A percentile compares a stretch with the other conserved stretches of the same genome.
These are phyloP conservation scores for Polypedilum vanderplanki DNA, from an alignment of 1,140 invertebrate genomes.

Conservation along the genomic window DNA sequence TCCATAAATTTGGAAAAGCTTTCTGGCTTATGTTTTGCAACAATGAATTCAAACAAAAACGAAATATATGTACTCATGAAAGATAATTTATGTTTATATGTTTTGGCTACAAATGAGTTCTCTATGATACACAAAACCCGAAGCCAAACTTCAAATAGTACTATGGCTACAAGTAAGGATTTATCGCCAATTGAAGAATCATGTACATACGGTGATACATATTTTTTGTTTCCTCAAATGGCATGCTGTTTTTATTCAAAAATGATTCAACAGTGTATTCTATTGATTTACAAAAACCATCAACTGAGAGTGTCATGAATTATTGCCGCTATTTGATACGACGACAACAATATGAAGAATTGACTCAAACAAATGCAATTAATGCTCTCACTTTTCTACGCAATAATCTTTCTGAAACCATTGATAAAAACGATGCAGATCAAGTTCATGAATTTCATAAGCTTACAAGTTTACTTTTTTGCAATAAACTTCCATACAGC, in stretches of 20 bases:
- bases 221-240: slow-evolving; percentile 61
- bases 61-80: slow-evolving; percentile 88
- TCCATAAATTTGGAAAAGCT: slow-evolving; percentile 54
- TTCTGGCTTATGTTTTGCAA: slow-evolving; percentile 77
- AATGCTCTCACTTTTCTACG: slow-evolving; percentile 72
- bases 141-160: slow-evolving; percentile 50
- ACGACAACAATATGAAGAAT: slow-evolving; percentile 69
- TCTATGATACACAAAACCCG: slow-evolving; percentile 82
- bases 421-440: slow-evolving; percentile 65
- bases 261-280: not conserved
- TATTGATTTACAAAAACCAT: slow-evolving; percentile 12
- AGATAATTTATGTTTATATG: slow-evolving; percentile 82
- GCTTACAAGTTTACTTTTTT: slow-evolving; percentile 52
- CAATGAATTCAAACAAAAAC: slow-evolving; percentile 76
- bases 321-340: slow-evolving; percentile 62
- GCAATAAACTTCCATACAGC: slow-evolving; percentile 39
- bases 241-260: not conserved
- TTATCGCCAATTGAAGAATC: slow-evolving; percentile 52
- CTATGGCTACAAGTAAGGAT: slow-evolving; percentile 39
- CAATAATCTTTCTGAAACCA: slow-evolving; percentile 60
- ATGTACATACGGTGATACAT: slow-evolving; percentile 70
- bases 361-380: slow-evolving; percentile 57
- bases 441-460: slow-evolving; percentile 65
- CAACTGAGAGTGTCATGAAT: slow-evolving; percentile 43
- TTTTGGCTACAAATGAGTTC: slow-evolving; percentile 62